A percentile compares a stretch with the other conserved stretches of the same genome.
Evolutionary conservation across 2,113 vertebrate species (phyloP).

Genomic region (Orthonyx spaldingii): DNA sequence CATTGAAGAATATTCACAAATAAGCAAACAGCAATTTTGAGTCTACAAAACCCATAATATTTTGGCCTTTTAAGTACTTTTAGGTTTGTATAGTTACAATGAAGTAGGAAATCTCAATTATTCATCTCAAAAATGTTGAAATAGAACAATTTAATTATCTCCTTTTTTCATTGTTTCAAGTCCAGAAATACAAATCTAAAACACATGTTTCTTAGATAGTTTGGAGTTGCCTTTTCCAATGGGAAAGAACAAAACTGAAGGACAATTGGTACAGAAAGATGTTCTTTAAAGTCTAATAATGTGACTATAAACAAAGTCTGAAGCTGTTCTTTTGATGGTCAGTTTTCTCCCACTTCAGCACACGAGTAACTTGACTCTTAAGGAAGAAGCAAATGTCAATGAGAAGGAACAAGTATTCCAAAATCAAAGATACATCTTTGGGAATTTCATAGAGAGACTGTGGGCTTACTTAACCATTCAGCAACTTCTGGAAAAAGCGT

Average conservation of each 20-base stretch:
- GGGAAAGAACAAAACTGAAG: not conserved
- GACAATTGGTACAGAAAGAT: not conserved
- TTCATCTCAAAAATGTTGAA: not conserved
- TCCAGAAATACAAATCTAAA: not conserved
- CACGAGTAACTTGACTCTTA: constrained; percentile 64
- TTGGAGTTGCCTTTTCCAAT: not conserved
- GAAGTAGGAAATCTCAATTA: not conserved
- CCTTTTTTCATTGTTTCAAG: not conserved
- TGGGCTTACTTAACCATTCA: constrained; percentile 93
- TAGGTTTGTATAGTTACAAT: not conserved
- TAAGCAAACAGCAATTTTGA: not conserved
- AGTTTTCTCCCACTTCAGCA: constrained; percentile 42
- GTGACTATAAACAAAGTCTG: not conserved
- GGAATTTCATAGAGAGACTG: constrained; percentile 81
- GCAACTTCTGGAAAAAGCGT: constrained; percentile 85
- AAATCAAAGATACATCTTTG: constrained; percentile 68
- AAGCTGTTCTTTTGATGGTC: not conserved
- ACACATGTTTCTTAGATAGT: not conserved
- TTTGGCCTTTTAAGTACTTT: not conserved
- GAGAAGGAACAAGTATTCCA: constrained; percentile 64
- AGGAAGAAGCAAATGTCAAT: constrained; percentile 20
- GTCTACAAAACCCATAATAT: not conserved
- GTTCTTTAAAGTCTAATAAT: not conserved
- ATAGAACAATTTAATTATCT: not conserved
- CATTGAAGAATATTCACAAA: not conserved